Base-by-base conservation (phyloP, 2,113 vertebrate genomes). In the Scalopus aquaticus region DNA sequence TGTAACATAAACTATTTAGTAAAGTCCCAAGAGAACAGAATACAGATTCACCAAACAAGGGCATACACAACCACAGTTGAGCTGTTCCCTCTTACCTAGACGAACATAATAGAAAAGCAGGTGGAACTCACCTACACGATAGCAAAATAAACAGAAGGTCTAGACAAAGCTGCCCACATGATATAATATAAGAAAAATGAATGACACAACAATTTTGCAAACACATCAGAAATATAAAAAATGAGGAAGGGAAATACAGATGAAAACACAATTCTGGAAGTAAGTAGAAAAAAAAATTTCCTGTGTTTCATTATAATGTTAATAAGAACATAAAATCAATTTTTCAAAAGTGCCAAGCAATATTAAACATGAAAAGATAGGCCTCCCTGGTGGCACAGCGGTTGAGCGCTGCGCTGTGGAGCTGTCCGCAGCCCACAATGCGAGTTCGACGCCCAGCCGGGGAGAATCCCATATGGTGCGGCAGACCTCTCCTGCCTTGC, bases 261-360 rank as follows among this genome's bases (percentile, higher is more conserved):
- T 77, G 70, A 86, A 65, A 20, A 81, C 64, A 78, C 9, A n/a
- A 78, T 73, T 65, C 24, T 77, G 24, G 15, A 90, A 89, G 9
- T 19, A 90, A 89, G 11, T 24, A 90, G n/a, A 89, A 5, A 93
- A 74, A 77, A 62, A 64, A 49, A 22, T 28, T 51, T 39, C 54
- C 42, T 72, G 44, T 82, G 56, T 17, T 83, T 90, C 62, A 72
- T 54, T 28, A 90, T 49, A 54, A 37, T 24, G 15, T 65, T 44
- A 93, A 88, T 42, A 78, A 76, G 30, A 95, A 82, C 56, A 89
- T 46, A 84, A 81, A 88, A 88, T 37, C 20, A n/a, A 64, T 58
- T 95, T 77, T 82, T 88, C 62, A 70, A 81, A 92, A 15, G 22
- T 83, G 2, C 51, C 67, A 95, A 65, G 42, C 46, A 88, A 65